A percentile compares a stretch with the other conserved stretches of the same genome.
These are phyloP conservation scores for Coecobrya sp. DNA, from an alignment of 2,888 invertebrate species.

Conservation along the genomic window DNA sequence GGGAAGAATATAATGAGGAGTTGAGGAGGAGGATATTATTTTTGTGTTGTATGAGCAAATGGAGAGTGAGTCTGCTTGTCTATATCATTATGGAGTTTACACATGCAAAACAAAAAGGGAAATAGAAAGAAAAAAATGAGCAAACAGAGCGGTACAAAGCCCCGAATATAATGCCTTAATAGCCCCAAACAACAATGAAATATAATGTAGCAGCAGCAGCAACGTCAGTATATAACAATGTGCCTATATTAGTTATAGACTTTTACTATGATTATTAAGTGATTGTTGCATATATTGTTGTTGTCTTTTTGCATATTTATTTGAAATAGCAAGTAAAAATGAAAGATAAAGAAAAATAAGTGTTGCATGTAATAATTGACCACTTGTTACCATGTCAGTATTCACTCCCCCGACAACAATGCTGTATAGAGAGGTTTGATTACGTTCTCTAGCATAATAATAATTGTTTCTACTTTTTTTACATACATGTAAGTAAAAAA, in stretches of 20 bases:
- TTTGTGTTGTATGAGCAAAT: conserved; percentile 16
- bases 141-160: conserved; percentile 42
- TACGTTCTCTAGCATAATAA: neutral
- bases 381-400: neutral
- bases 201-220: neutral
- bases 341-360: neutral
- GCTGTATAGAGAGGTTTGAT: neutral
- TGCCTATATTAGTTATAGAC: too few relatives aligned
- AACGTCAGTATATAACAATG: neutral
- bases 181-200: neutral
- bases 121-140: conserved; percentile 29
- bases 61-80: conserved; percentile 30
- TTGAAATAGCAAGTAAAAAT: neutral
- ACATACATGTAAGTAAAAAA: neutral
- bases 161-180: neutral
- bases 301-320: neutral
- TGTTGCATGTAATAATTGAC: conserved; percentile 16
- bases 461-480: neutral
- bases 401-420: neutral
- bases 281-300: too few relatives aligned
- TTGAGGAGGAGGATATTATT: neutral
- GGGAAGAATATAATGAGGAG: conserved; percentile 17
- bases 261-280: too few relatives aligned
- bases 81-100: conserved; percentile 45
- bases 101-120: conserved; percentile 52